phyloP scores from a whole-genome alignment of 2,113 vertebrate genomes.

The Barbus barbus region DNA sequence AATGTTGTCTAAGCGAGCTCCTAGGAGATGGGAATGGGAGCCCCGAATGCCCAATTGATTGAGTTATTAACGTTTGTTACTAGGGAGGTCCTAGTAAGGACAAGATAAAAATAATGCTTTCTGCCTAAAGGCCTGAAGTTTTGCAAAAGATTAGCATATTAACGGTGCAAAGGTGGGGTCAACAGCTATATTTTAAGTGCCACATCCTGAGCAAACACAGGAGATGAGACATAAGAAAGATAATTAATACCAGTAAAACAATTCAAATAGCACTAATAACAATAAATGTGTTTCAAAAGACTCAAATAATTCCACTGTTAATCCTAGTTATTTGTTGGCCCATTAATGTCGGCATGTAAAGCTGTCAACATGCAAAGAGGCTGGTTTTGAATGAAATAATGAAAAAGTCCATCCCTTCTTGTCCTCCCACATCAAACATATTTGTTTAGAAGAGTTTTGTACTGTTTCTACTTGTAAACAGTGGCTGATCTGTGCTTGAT shows the following conservation, averaged over 20 bases:
- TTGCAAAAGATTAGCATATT: constrained; percentile 47
- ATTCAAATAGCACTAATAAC: neutral
- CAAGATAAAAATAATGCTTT: constrained; percentile 54
- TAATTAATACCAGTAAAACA: neutral
- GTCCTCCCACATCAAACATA: no score
- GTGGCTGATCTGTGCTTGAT: no score
- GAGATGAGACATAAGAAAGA: neutral
- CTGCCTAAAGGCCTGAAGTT: constrained; percentile 22
- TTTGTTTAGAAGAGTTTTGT: no score
- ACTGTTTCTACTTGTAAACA: neutral
- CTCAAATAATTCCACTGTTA: no score
- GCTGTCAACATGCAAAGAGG: neutral
- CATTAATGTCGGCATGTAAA: neutral
- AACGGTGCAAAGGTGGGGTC: neutral
- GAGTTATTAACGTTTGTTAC: constrained; percentile 57
- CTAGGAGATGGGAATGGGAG: constrained; percentile 16
- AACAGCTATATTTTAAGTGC: neutral
- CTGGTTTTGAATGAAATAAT: neutral
- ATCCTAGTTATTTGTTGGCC: no score
- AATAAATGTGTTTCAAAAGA: neutral
- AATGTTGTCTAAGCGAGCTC: constrained; percentile 40
- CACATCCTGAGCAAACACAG: neutral
- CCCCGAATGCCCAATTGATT: constrained; percentile 13
- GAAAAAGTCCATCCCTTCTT: neutral
- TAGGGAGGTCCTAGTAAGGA: constrained; percentile 4